These are phyloP conservation scores for Tetrapedia diversipes DNA, from an alignment of 2,888 invertebrate genomes.

Conservation along the genomic window DNA sequence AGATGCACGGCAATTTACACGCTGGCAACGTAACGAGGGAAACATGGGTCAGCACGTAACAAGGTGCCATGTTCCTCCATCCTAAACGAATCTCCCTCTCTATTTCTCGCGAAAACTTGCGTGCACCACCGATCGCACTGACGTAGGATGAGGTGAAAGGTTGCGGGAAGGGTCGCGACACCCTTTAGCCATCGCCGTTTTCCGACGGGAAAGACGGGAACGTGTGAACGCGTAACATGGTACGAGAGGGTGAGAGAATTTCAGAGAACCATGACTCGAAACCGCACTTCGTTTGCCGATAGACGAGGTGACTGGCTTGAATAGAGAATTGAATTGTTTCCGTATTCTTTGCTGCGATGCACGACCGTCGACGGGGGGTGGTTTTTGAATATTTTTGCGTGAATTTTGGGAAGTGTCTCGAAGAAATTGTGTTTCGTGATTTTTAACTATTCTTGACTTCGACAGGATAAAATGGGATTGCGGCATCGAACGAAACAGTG, in stretches of 20 bases:
- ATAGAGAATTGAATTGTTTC: neutral
- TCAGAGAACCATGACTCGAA: neutral
- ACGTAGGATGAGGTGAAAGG: neutral
- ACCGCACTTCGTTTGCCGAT: neutral
- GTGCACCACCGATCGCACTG: constrained; percentile 4
- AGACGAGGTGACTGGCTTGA: neutral
- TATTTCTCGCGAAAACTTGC: constrained; percentile 26
- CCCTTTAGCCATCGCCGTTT: neutral
- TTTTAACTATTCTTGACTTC: no score
- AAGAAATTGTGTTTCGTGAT: no score
- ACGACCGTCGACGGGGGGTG: no score
- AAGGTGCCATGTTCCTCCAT: constrained; percentile 10
- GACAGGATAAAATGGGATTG: no score
- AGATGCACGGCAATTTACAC: constrained; percentile 40
- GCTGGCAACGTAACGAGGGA: constrained; percentile 20
- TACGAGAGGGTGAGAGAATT: neutral
- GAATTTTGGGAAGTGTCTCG: no score
- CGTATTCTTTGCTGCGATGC: no score
- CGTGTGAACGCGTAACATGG: neutral
- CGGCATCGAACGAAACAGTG: no score
- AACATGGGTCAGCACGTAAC: constrained; percentile 26
- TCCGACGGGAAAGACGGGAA: neutral
- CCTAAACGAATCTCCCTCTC: constrained; percentile 35
- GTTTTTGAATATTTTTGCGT: no score
- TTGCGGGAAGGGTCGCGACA: neutral